phyloP scores from a whole-genome alignment of 2,113 vertebrate species.

The Riparia riparia region DNA sequence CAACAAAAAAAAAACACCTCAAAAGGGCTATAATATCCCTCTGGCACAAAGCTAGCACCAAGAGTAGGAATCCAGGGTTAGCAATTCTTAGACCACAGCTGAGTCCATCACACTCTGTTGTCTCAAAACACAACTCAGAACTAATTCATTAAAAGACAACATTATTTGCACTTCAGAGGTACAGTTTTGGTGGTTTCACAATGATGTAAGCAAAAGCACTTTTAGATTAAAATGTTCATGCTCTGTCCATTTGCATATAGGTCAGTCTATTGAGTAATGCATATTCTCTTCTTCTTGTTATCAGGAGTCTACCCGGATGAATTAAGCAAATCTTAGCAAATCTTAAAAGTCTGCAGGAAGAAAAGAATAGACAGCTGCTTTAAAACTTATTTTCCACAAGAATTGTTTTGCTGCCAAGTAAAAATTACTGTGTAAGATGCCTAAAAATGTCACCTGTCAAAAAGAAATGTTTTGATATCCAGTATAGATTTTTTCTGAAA shows the following conservation, averaged over 20 bases:
- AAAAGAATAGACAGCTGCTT: neutral
- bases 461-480: neutral
- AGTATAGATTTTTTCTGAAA: neutral
- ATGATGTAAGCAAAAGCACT: neutral
- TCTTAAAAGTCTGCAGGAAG: neutral
- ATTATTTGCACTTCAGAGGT: neutral
- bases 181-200: neutral
- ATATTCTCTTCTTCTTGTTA: neutral
- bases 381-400: neutral
- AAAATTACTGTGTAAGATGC: neutral
- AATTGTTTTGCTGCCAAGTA: neutral
- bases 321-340: slow-evolving; percentile 14
- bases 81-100: neutral
- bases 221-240: slow-evolving; percentile 16
- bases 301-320: neutral
- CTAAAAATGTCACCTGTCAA: neutral
- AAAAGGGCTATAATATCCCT: neutral
- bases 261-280: slow-evolving; percentile 22
- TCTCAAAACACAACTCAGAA: neutral
- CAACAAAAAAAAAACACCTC: neutral
- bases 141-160: neutral
- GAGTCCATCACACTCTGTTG: neutral
- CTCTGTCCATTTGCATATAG: neutral
- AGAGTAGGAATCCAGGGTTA: neutral
- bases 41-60: neutral